Conservation (phyloP, 2,113 vertebrate genomes). For the Myrmophylax atrothorax region DNA sequence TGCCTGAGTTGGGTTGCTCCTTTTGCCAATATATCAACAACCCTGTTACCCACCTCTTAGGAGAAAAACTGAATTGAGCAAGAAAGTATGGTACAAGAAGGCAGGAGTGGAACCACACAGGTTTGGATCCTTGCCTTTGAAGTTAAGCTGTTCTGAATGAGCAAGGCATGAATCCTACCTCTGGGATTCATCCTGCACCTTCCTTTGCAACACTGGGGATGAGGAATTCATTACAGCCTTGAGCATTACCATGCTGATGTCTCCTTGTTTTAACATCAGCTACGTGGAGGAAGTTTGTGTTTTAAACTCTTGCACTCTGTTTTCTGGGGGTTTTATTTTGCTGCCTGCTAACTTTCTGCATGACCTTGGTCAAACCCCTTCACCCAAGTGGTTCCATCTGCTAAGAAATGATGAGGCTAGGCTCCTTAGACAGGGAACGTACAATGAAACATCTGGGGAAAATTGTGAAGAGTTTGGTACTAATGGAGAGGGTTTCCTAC, state of each 20-base stretch:
- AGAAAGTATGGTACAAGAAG: background rate
- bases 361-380: background rate
- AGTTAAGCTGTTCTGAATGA: background rate
- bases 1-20: background rate
- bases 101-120: background rate
- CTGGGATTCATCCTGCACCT: background rate
- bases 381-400: background rate
- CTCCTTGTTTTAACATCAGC: background rate
- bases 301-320: background rate
- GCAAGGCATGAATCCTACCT: background rate
- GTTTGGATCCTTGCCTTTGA: conserved; percentile 22
- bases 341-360: background rate
- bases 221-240: background rate
- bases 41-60: background rate
- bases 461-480: background rate
- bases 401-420: background rate
- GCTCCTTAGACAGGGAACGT: background rate
- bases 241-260: background rate
- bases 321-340: background rate
- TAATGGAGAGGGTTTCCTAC: background rate
- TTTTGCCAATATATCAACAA: background rate
- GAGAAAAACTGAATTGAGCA: background rate
- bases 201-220: background rate
- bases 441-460: background rate
- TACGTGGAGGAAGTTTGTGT: background rate